Evolutionary conservation across 1,140 invertebrate genomes (phyloP).

Genomic region (Arion vulgaris): DNA sequence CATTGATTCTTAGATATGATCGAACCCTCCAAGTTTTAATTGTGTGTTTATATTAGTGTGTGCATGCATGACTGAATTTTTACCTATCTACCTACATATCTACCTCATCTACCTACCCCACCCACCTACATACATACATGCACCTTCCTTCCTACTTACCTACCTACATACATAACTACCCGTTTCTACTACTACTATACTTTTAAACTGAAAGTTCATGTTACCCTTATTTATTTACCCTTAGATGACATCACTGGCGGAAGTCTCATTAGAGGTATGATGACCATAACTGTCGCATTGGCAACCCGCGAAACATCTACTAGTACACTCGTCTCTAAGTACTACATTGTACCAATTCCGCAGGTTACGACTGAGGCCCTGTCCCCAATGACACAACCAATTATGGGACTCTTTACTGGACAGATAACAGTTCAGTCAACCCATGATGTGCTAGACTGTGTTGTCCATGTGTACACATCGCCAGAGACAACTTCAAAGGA

Average conservation of each 20-base stretch:
- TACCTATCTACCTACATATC: not conserved
- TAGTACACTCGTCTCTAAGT: not conserved
- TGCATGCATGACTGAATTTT: no score
- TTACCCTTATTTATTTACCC: no score
- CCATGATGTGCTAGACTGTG: not conserved
- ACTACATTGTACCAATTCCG: not conserved
- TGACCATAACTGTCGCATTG: not conserved
- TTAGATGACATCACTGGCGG: constrained; percentile 15
- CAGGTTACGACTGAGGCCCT: not conserved
- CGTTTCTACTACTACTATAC: no score
- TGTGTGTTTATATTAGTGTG: no score
- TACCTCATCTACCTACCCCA: no score
- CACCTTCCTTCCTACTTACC: no score
- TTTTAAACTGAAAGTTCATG: no score
- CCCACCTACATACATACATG: no score
- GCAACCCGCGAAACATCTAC: not conserved
- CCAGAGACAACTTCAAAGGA: constrained; percentile 8
- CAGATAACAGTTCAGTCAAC: not conserved
- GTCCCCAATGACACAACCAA: constrained; percentile 18
- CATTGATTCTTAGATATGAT: no score
- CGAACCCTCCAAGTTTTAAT: no score
- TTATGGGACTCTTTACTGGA: constrained; percentile 19
- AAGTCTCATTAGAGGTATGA: constrained; percentile 6
- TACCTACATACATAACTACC: no score
- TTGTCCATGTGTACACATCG: not conserved